Conservation (phyloP, 2,113 vertebrate genomes). For the Toxostoma redivivum region DNA sequence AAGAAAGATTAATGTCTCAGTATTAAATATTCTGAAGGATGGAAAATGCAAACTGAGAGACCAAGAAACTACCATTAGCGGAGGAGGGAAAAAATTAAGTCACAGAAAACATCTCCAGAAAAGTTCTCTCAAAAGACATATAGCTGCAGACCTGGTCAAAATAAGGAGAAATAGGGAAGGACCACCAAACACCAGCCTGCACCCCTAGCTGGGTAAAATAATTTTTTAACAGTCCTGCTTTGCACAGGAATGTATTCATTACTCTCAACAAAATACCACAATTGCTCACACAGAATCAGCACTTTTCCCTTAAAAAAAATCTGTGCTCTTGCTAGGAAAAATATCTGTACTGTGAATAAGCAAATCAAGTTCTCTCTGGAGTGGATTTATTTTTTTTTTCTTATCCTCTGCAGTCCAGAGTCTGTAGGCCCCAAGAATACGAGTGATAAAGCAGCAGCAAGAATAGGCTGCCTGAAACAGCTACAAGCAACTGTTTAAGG, state of each 20-base stretch:
- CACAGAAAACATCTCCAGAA: not conserved
- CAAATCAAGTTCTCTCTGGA: not conserved
- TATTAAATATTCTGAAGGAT: not conserved
- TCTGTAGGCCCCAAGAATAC: not conserved
- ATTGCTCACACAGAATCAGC: not conserved
- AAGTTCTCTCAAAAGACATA: not conserved
- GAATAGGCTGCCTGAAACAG: not conserved
- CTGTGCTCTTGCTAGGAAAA: not conserved
- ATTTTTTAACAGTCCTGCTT: not conserved
- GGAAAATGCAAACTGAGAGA: not conserved
- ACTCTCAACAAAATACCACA: not conserved
- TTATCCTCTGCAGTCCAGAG: not conserved
- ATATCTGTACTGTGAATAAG: not conserved
- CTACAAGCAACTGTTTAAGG: not conserved
- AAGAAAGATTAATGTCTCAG: not conserved
- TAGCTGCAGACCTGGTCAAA: not conserved
- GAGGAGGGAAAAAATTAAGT: not conserved
- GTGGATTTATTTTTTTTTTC: not conserved
- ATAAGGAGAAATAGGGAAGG: not conserved
- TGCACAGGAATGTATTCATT: not conserved
- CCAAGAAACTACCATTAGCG: not conserved
- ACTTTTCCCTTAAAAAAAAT: not conserved
- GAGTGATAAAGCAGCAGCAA: not conserved
- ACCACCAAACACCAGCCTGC: not conserved
- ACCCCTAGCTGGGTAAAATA: not conserved